These are phyloP conservation scores for Silurus asotus DNA, from an alignment of 2,113 vertebrate species.

Conservation along the genomic window DNA sequence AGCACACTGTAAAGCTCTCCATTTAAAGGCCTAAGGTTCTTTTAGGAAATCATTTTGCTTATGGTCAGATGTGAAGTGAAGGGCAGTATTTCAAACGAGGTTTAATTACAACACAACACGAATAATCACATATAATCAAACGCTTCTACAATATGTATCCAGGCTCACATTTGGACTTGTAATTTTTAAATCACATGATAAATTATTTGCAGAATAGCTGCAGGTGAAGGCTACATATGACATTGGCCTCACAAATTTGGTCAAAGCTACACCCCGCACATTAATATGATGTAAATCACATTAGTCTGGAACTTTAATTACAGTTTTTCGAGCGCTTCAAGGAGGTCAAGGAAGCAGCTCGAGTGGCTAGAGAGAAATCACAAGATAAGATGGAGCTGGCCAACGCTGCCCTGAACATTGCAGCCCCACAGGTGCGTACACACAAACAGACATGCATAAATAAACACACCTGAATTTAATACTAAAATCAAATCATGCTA, in stretches of 20 bases:
- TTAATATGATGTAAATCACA: not conserved
- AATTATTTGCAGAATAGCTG: not conserved
- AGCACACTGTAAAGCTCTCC: not conserved
- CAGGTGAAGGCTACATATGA: not conserved
- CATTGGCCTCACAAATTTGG: not conserved
- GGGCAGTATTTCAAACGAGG: not conserved
- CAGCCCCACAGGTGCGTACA: slow-evolving; percentile 85
- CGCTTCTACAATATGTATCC: not conserved
- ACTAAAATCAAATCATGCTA: not conserved
- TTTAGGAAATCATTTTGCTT: not conserved
- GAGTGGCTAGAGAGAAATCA: slow-evolving; percentile 90
- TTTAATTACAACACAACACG: slow-evolving; percentile 6
- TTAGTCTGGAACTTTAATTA: slow-evolving; percentile 14
- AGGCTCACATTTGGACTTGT: not conserved
- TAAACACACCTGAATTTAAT: not conserved
- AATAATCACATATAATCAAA: slow-evolving; percentile 1
- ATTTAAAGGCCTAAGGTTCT: not conserved
- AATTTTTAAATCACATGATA: not conserved
- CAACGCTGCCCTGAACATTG: slow-evolving; percentile 82
- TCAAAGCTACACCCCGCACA: not conserved
- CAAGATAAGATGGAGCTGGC: slow-evolving; percentile 92
- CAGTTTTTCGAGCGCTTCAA: slow-evolving; percentile 76
- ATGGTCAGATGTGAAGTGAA: not conserved
- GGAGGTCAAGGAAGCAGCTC: slow-evolving; percentile 89
- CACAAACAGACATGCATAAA: not conserved